Evolutionary conservation across 2,888 invertebrate genomes (phyloP).

Genomic region (Brenthis hecate): DNA sequence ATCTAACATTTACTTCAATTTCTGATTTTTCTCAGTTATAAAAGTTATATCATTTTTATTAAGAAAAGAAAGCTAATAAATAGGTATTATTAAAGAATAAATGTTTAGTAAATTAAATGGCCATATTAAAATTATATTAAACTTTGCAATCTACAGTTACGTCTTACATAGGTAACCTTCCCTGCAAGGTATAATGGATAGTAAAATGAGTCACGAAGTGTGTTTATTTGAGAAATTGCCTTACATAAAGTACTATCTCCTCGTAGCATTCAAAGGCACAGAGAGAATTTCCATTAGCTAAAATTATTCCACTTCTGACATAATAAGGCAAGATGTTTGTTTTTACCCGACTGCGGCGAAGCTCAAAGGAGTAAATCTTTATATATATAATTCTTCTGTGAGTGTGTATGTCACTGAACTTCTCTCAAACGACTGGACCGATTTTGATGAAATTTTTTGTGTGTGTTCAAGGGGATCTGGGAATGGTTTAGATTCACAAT

Average conservation of each 20-base stretch:
- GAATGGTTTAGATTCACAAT: too few species aligned
- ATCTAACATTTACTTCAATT: slow-evolving; percentile 10
- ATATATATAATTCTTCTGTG: too few species aligned
- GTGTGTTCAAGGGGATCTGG: too few species aligned
- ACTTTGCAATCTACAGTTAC: slow-evolving; percentile 3
- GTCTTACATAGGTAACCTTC: slow-evolving; percentile 2
- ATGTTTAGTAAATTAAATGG: neutral
- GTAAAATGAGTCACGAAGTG: slow-evolving; percentile 14
- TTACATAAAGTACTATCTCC: slow-evolving; percentile 12
- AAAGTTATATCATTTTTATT: slow-evolving; percentile 9
- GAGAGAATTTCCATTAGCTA: slow-evolving; percentile 15
- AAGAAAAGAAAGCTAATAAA: neutral
- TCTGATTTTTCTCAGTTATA: neutral
- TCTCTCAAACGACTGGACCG: too few species aligned
- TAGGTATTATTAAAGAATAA: too few species aligned
- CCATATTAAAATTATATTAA: neutral
- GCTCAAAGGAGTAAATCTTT: too few species aligned
- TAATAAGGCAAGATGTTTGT: neutral
- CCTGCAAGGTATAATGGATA: slow-evolving; percentile 8
- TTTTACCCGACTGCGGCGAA: too few species aligned
- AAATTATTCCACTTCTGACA: slow-evolving; percentile 10
- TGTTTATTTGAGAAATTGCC: slow-evolving; percentile 22
- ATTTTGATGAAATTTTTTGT: too few species aligned
- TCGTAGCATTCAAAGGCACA: slow-evolving; percentile 20
- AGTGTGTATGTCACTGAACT: too few species aligned